Percentiles rank a stretch among this genome's conserved stretches.
phyloP scores from a whole-genome alignment of 2,113 vertebrate genomes.

The mouse (Mus musculus) region GRCm39 chr8:117041501-117042000 shows the following conservation, averaged over 20 bases:
- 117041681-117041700: neutral
- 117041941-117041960: neutral
- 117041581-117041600: neutral
- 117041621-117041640: neutral
- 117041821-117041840: neutral
- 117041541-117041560: neutral
- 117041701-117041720: neutral
- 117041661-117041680: neutral
- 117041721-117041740: neutral
- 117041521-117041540: neutral
- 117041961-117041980: neutral
- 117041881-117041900: neutral
- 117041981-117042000: neutral
- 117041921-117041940: neutral
- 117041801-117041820: neutral
- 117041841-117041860: neutral
- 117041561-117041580: neutral
- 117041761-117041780: neutral
- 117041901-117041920: neutral
- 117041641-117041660: neutral
- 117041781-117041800: neutral
- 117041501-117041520: neutral
- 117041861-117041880: neutral
- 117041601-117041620: neutral
- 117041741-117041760: accelerated